Evolutionary conservation across 2,888 invertebrate species (phyloP), one percentile per base, ranked within the genome.

Genomic region (Phyllotreta cruciferae): DNA sequence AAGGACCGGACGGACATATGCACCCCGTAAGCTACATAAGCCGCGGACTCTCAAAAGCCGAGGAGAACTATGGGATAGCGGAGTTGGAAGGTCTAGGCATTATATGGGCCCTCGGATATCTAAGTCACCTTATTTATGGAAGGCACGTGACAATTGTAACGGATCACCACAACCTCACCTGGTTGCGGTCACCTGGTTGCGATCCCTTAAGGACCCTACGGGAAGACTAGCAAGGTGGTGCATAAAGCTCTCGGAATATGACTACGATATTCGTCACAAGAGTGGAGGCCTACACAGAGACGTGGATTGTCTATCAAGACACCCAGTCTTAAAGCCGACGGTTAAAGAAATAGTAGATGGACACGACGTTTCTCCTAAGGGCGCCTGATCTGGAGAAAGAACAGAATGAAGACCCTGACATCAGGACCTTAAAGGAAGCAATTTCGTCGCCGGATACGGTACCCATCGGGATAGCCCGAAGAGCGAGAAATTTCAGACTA

Each of bases 21-120:
- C 71, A 71, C 42, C 71, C 71, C 1, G 45, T 73, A 5, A 66
- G 68, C 7, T 73, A 71, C 45, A 63, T 64, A 1, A 70, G 68
- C 61, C 47, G 70, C 7, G 64, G 60, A 13, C 55, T 70, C 3
- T 54, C 67, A n/a, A 67, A 71, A 56, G 62, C 64, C 1, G 70
- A 73, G 41, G 45, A 53, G 60, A 71, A 71, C 36, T 72, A 69
- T 41, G 50, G 60, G 1, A 67, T 69, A 2, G 60, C 55, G 3
- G 60, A 71, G 54, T 36, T 70, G 8, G 67, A 71, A 50, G 56
- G 47, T n/a, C 54, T 70, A 24, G 63, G 56, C 9, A 56, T 56
- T 6, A 62, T 70, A 11, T 69, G 66, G 65, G 13, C 54, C 9
- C 52, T 70, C 1, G 52, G 56, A n/a, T 66, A 70, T 37, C 39